Conservation (phyloP, 2,797 vertebrate species). For the Coccyzus lansbergi region DNA sequence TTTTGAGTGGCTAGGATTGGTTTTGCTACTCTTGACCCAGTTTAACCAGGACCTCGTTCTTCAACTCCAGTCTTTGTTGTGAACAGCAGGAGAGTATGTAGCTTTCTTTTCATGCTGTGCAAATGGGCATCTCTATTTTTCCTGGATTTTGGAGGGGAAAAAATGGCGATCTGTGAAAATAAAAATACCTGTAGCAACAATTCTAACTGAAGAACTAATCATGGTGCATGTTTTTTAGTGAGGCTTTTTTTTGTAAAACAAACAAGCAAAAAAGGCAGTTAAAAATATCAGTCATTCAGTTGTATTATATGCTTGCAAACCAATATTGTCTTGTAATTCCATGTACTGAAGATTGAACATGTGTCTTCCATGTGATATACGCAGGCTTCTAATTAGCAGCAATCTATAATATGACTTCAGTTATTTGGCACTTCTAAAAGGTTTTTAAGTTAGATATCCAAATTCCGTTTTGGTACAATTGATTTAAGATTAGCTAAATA, state of each 20-base stretch:
- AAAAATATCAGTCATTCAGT: not conserved
- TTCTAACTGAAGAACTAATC: not conserved
- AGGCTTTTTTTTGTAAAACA: not conserved
- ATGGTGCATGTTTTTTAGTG: not conserved
- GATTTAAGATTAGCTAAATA: not conserved
- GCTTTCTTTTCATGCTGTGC: not conserved
- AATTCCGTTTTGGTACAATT: not conserved
- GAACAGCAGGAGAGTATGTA: not conserved
- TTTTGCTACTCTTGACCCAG: not conserved
- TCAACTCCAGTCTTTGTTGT: not conserved
- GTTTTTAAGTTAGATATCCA: not conserved
- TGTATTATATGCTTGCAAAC: not conserved
- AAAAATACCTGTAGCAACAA: not conserved
- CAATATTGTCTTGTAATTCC: not conserved
- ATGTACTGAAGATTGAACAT: not conserved
- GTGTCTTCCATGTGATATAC: not conserved
- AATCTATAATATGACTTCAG: not conserved
- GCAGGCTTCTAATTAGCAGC: not conserved
- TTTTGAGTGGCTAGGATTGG: not conserved
- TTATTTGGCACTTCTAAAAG: not conserved
- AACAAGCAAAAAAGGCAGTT: not conserved
- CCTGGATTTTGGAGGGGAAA: not conserved
- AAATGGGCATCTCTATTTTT: not conserved
- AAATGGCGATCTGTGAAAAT: not conserved
- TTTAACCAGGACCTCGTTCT: not conserved